Evolutionary conservation across 2,113 vertebrate genomes (phyloP), one percentile per base, ranked within the genome.

Genomic region (Circaetus gallicus): DNA sequence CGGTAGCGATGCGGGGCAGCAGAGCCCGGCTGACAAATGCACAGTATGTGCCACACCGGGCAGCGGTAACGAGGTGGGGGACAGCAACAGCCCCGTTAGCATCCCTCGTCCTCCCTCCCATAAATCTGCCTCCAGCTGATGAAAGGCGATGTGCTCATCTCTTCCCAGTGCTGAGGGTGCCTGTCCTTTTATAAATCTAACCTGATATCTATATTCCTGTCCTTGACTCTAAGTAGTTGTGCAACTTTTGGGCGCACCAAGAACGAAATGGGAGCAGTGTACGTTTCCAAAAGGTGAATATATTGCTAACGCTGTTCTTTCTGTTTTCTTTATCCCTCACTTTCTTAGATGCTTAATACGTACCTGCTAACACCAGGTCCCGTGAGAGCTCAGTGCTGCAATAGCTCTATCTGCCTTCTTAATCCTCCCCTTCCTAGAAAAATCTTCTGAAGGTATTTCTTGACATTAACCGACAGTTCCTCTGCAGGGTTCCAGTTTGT

Each of bases 1-100:
- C 0, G 0, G 28, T 0, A 2, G 36, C 12, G 53, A 36, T 6
- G 21, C 73, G 55, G 34, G 31, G 21, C 45, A 34, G 31, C 49
- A 78, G 82, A 73, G 42, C 71, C 65, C 36, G 1, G 1, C 26
- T 25, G 53, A 58, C 34, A 10, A 29, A 34, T 16, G 18, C 43
- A 58, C 29, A 79, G 62, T 14, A 45, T 0, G 2, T 40, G 28
- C 47, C n/a, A 31, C 8, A 16, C 1, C 1, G 36, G 81, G 32
- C 79, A 71, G 52, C 43, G 61, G n/a, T 10, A 18, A 45, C 0
- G 3, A 13, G 21, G 6, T 17, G 5, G 11, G 32, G 31, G 16
- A 58, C 5, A 78, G 50, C 29, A 77, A 15, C 24, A 70, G 34
- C 65, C 69, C 65, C 2, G 1, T 50, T 24, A 52, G 77, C 38